Base-by-base conservation (phyloP, 2,113 vertebrate species). In the Pheucticus melanocephalus region DNA sequence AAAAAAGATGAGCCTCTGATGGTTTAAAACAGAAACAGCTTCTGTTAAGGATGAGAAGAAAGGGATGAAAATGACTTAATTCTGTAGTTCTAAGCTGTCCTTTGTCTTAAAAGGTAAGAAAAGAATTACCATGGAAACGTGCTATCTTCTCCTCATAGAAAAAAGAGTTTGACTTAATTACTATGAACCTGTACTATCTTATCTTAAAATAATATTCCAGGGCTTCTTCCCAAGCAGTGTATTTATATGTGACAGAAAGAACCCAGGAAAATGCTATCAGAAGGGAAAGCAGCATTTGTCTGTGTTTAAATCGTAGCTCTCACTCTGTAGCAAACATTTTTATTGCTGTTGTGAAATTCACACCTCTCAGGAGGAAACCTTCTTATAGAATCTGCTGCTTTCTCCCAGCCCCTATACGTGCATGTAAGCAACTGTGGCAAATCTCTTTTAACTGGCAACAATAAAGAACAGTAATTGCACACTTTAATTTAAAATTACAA, bases 71-170 rank as follows among this genome's bases (percentile, higher is more conserved):
- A 92, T 33, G 51, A 82, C 93, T 97, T 97, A 97, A 96, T 97
- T 97, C 92, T 86, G 65, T 88, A 96, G 76, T 92, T 97, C 79
- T 69, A 79, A 96, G 92, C 92, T 96, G 75, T 97, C 95, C 95
- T 97, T 97, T 97, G 95, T 97, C 95, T 97, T 97, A 96, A 97
- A 97, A 97, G 97, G 97, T 97, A 97, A 95, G 93, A 95, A 94
- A 96, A 90, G 95, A 91, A 97, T 97, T 97, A 93, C 97, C 95
- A 97, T 97, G 96, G 97, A 95, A 97, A 97, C 97, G 6, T 94
- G 81, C 60, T 96, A 86, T 81, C 53, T 93, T 95, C 92, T 93
- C 72, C 93, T 95, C 82, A 82, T 59, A 77, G 56, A 69, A 92
- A 90, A 82, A 90, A 90, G 90, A 86, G 51, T 93, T 92, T 78